phyloP scores from a whole-genome alignment of 2,797 vertebrate species.

The Adelosebastes latens region DNA sequence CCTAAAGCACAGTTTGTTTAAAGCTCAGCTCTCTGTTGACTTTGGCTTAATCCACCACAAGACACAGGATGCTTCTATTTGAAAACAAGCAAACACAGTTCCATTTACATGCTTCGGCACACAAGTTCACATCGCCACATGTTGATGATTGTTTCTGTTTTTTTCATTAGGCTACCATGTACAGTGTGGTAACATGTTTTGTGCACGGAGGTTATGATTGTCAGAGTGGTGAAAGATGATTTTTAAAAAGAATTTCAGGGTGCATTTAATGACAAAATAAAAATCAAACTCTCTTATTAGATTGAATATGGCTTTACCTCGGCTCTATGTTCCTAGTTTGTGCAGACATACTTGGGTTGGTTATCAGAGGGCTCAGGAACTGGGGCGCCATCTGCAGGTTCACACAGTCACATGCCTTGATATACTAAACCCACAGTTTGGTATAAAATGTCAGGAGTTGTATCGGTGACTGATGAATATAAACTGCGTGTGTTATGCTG shows the following conservation, averaged over 20 bases:
- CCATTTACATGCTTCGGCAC: conserved; percentile 46
- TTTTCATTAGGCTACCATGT: not conserved
- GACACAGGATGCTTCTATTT: conserved; percentile 74
- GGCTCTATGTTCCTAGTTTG: not conserved
- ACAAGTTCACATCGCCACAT: conserved; percentile 58
- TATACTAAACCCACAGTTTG: not conserved
- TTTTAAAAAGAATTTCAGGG: not conserved
- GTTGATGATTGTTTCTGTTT: not conserved
- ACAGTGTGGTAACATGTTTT: not conserved
- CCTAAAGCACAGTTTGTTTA: conserved; percentile 71
- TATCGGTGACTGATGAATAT: not conserved
- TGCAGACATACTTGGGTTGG: not conserved
- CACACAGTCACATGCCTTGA: not conserved
- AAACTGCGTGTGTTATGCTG: too few species aligned
- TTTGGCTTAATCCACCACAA: conserved; percentile 63
- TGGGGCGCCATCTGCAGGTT: conserved; percentile 67
- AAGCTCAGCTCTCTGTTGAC: conserved; percentile 74
- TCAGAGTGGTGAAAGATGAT: not conserved
- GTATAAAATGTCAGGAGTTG: not conserved
- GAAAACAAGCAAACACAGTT: conserved; percentile 67
- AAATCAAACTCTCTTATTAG: not conserved
- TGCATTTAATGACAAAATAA: not conserved
- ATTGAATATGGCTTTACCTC: not conserved
- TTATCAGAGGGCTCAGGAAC: conserved; percentile 33
- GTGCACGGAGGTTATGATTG: not conserved